Base-by-base conservation (phyloP, 1,140 invertebrate genomes). In the Hyposmocoma kahamanoa region DNA sequence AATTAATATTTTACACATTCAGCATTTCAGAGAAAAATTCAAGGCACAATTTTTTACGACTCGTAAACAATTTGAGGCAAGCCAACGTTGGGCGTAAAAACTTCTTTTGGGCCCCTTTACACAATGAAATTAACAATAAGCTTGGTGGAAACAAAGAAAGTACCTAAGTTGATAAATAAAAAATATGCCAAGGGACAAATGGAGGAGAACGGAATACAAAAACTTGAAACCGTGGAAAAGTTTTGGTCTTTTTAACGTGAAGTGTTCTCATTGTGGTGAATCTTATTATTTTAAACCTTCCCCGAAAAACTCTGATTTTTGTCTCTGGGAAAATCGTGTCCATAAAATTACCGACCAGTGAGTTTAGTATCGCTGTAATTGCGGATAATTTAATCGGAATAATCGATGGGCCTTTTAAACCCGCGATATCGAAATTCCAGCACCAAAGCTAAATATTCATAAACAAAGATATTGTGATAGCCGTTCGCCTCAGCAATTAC, bases 381-480 rank as follows among this genome's bases (percentile, higher is more conserved):
- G n/a, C n/a, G n/a, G n/a, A n/a, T n/a, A n/a, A n/a, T n/a, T n/a
- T n/a, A n/a, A n/a, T n/a, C n/a, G n/a, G n/a, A n/a, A 30, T 30
- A 3, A 30, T 30, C 28, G 10, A 1, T 13, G 10, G 28, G 13
- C 13, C 28, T 13, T 30, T 30, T 30, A 6, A 30, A 10, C 13
- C 10, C 32, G 32, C 15, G 32, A 13, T 30, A 30, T 30, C 8
- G 28, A 13, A 30, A n/a, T 13, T 10, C 28, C 10, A 13, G n/a
- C n/a, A 58, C 30, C 50, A 42, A 47, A 54, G 53, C 47, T 70
- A 60, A 79, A 78, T 78, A 78, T 83, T 74, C 67, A 80, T 73
- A 71, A 77, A 73, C 65, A 73, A 66, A 67, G 74, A 79, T 71
- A 81, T 81, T 72, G 67, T 72, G 65, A 78, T 79, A 73, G 71